A percentile compares a stretch with the other conserved stretches of the same genome.
phyloP scores from a whole-genome alignment of 2,797 vertebrate genomes.

The Antrozous pallidus region DNA sequence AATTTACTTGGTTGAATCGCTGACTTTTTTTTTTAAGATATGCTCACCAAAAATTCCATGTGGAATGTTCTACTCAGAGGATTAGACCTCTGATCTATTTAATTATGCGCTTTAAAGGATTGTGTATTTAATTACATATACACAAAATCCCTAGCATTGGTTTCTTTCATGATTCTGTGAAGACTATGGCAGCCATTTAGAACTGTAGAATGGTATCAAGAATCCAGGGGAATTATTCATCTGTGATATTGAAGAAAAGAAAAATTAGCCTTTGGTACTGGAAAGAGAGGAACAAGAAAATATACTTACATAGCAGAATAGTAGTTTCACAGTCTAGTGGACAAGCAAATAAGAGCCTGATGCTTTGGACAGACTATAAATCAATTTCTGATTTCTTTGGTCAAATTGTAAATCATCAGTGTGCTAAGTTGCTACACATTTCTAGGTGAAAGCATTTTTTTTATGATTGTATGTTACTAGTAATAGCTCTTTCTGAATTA shows the following conservation, averaged over 20 bases:
- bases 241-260: slow-evolving; percentile 62
- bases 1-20: not conserved
- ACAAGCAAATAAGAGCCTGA: slow-evolving; percentile 70
- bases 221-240: slow-evolving; percentile 64
- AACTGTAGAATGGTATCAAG: slow-evolving; percentile 30
- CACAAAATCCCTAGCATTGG: not conserved
- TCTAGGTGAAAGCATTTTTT: slow-evolving; percentile 49
- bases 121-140: slow-evolving; percentile 4
- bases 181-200: slow-evolving; percentile 50
- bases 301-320: slow-evolving; percentile 69
- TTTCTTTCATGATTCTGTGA: slow-evolving; percentile 41
- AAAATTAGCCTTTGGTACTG: slow-evolving; percentile 61
- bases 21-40: not conserved
- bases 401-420: slow-evolving; percentile 77
- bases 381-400: slow-evolving; percentile 70
- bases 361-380: slow-evolving; percentile 74
- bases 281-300: slow-evolving; percentile 62
- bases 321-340: slow-evolving; percentile 74
- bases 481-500: slow-evolving; percentile 38
- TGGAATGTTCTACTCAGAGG: not conserved
- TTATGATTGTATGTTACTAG: slow-evolving; percentile 44
- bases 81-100: slow-evolving; percentile 19
- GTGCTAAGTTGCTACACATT: slow-evolving; percentile 28
- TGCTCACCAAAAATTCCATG: not conserved
- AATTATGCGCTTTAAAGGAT: not conserved